Conservation (phyloP, 2,888 invertebrate genomes). For the Malacosoma neustria region DNA sequence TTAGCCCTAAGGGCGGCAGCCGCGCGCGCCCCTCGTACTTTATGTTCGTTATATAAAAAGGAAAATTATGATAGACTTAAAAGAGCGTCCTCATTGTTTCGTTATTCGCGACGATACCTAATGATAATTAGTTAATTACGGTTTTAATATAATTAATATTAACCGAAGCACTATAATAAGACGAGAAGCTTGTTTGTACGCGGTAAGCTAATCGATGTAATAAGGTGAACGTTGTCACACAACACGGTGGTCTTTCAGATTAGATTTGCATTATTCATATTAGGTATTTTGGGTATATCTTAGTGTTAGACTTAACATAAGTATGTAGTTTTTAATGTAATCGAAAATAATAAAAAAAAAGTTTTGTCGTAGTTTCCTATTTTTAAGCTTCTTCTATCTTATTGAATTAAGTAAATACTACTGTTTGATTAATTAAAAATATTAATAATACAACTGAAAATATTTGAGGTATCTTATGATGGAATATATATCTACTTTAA, state of each 20-base stretch:
- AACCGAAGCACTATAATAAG: slow-evolving; percentile 67
- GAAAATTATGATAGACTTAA: slow-evolving; percentile 74
- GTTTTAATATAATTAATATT: slow-evolving; percentile 74
- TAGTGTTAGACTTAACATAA: slow-evolving; percentile 74
- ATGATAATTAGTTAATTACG: slow-evolving; percentile 77
- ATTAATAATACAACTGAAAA: slow-evolving; percentile 75
- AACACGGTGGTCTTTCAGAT: slow-evolving; percentile 64
- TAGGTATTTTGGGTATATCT: slow-evolving; percentile 75
- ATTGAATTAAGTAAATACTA: slow-evolving; percentile 73
- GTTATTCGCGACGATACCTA: slow-evolving; percentile 55
- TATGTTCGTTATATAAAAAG: slow-evolving; percentile 70
- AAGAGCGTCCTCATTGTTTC: slow-evolving; percentile 68
- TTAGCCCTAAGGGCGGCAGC: slow-evolving; percentile 40
- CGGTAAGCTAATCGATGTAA: slow-evolving; percentile 64
- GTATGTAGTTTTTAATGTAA: slow-evolving; percentile 74
- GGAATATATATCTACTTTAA: slow-evolving; percentile 76
- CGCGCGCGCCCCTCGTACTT: slow-evolving; percentile 30
- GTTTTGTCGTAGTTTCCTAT: slow-evolving; percentile 74
- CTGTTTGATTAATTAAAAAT: slow-evolving; percentile 70
- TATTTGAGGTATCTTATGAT: slow-evolving; percentile 76
- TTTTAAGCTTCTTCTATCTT: slow-evolving; percentile 75
- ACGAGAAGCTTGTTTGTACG: slow-evolving; percentile 70
- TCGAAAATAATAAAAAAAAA: slow-evolving; percentile 59
- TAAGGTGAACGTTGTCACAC: slow-evolving; percentile 58
- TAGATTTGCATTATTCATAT: slow-evolving; percentile 73